Percentiles rank a stretch among this genome's conserved stretches.
phyloP scores from a whole-genome alignment of 2,113 vertebrate species.

The Andinoacara biseriatus region DNA sequence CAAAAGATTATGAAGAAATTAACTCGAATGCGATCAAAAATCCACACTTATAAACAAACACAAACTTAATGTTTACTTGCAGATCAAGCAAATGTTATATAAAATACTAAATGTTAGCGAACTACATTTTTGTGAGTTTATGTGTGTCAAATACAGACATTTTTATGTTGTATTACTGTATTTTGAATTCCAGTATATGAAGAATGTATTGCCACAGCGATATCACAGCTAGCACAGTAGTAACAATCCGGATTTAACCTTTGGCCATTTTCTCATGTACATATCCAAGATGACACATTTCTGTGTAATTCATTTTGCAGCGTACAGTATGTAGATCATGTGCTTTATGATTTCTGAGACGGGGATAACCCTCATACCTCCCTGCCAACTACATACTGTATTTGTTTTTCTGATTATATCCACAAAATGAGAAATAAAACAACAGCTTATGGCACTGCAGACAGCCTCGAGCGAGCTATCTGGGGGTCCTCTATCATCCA shows the following conservation, averaged over 20 bases:
- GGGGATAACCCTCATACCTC: constrained; percentile 49
- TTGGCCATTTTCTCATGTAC: constrained; percentile 15
- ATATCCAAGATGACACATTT: constrained; percentile 33
- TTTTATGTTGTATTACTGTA: background rate
- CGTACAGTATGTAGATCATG: constrained; percentile 33
- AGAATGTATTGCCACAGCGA: background rate
- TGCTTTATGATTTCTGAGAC: constrained; percentile 32
- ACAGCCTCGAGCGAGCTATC: constrained; percentile 67
- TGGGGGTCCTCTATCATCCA: constrained; percentile 58
- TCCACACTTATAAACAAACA: constrained; percentile 4
- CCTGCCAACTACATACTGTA: constrained; percentile 53
- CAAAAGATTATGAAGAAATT: constrained; percentile 43
- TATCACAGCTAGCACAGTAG: background rate
- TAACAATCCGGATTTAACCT: constrained; percentile 31
- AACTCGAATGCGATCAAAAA: constrained; percentile 8
- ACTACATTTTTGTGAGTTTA: background rate
- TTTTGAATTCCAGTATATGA: background rate
- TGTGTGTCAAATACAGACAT: background rate
- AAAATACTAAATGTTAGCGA: too few relatives aligned
- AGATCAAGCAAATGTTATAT: background rate
- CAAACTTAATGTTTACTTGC: background rate
- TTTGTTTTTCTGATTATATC: constrained; percentile 72
- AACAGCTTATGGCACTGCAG: constrained; percentile 65
- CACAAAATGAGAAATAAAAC: constrained; percentile 69
- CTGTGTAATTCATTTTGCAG: constrained; percentile 23